Evolutionary conservation across 1,140 invertebrate species (phyloP).

Genomic region (Cecropterus lyciades): DNA sequence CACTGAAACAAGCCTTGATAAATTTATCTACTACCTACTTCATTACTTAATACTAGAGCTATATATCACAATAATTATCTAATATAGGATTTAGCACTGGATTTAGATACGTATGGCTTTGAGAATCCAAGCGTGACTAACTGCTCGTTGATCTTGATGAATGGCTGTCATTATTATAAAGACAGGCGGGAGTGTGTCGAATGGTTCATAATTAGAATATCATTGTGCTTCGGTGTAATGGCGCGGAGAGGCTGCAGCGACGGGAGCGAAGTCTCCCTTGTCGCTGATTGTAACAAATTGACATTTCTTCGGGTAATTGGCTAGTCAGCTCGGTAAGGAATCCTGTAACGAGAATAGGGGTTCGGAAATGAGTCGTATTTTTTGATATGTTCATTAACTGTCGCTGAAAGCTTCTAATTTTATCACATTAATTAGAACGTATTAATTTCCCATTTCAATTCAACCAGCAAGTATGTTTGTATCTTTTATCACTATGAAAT

Average conservation of each 20-base stretch:
- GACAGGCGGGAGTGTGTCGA: conserved; percentile 59
- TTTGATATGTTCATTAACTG: conserved; percentile 22
- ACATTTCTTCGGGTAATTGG: conserved; percentile 70
- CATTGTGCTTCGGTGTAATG: conserved; percentile 73
- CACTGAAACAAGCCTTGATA: too few species aligned
- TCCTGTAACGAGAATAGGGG: conserved; percentile 56
- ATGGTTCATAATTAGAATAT: conserved; percentile 79
- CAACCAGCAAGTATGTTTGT: too few species aligned
- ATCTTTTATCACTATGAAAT: too few species aligned
- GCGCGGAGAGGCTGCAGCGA: conserved; percentile 51
- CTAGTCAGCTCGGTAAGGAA: conserved; percentile 46
- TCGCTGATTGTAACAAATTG: conserved; percentile 75
- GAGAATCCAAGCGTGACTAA: conserved; percentile 5
- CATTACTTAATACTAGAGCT: too few species aligned
- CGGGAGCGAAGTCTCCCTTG: conserved; percentile 53
- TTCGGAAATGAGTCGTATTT: conserved; percentile 55
- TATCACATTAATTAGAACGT: too few species aligned
- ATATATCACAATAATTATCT: too few species aligned
- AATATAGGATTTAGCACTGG: too few species aligned
- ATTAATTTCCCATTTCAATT: too few species aligned
- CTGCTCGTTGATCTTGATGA: conserved; percentile 65
- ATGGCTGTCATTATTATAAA: conserved; percentile 60
- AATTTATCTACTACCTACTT: too few species aligned
- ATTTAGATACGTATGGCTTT: conserved; percentile 13
- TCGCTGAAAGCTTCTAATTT: background rate